Base-by-base conservation (phyloP, 2,113 vertebrate genomes). In the Chrysochloris asiatica region DNA sequence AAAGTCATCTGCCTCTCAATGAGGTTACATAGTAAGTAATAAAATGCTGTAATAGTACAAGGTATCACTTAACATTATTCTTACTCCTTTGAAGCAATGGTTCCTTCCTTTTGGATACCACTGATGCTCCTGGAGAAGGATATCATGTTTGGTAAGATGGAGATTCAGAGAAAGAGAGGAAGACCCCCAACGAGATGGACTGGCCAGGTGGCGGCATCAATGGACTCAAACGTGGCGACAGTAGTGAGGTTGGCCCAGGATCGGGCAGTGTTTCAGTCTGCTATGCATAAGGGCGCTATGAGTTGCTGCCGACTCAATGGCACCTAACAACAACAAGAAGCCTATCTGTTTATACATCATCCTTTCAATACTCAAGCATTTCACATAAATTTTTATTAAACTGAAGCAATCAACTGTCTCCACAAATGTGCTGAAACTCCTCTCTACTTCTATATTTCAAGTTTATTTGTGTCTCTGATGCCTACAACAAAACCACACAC, bases 301-400 rank as follows among this genome's bases (percentile, higher is more conserved):
- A n/a, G n/a, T n/a, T n/a, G n/a, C n/a, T n/a, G n/a, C n/a, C n/a
- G n/a, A n/a, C n/a, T n/a, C 84, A 16, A 77, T 17, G 14, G 50
- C 43, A 36, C 6, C 79, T n/a, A n/a, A n/a, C 43, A 63, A n/a
- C n/a, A n/a, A n/a, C n/a, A n/a, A n/a, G n/a, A n/a, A n/a, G n/a
- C n/a, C n/a, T 56, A 86, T 61, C 38, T 87, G 86, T 33, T 75
- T 80, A 91, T 79, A 8, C 10, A 83, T 33, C 41, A 88, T 52
- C 72, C 63, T 83, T 90, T 86, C 33, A 77, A 59, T 67, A 78
- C 28, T 76, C 33, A 63, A 61, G 83, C 77, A 85, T 8, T 52
- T 59, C 75, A 89, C 26, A 84, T 47, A 80, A 33, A 30, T 61
- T 86, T 93, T 83, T 65, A 73, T 81, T 87, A 61, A 73, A 91